Conservation (phyloP, 2,888 invertebrate genomes). For the Apotomis betuletana region DNA sequence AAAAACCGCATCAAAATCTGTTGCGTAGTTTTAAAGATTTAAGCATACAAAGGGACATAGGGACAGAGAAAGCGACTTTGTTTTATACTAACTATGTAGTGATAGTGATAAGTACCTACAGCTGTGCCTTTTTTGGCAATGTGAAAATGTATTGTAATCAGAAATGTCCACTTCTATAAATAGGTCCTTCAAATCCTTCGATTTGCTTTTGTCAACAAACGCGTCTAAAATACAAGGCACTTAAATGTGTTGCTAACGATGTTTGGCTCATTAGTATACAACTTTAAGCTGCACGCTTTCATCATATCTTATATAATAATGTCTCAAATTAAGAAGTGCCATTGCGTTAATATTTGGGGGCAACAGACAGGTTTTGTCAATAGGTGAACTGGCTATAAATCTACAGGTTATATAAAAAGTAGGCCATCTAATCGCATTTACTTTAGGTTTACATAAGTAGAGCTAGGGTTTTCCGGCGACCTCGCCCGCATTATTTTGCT, state of each 20-base stretch:
- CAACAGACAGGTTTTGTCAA: constrained; percentile 13
- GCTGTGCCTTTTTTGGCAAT: background rate
- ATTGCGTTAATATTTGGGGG: background rate
- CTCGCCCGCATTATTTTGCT: too few relatives aligned
- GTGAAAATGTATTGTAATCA: background rate
- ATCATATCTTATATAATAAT: constrained; percentile 20
- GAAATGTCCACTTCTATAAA: background rate
- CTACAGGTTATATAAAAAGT: too few relatives aligned
- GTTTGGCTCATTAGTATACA: constrained; percentile 15
- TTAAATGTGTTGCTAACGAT: constrained; percentile 4
- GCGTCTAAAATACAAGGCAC: background rate
- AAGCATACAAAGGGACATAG: too few relatives aligned
- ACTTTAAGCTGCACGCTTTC: constrained; percentile 14
- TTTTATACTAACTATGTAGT: too few relatives aligned
- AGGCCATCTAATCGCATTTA: too few relatives aligned
- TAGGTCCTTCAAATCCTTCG: too few relatives aligned
- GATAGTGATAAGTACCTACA: too few relatives aligned
- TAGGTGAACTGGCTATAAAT: background rate
- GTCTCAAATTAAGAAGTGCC: constrained; percentile 1
- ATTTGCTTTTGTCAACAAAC: background rate
- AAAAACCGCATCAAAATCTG: too few relatives aligned
- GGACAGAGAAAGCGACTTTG: too few relatives aligned
- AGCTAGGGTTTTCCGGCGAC: too few relatives aligned
- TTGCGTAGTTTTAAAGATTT: too few relatives aligned
- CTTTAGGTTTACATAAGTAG: too few relatives aligned